Evolutionary conservation across 2,797 vertebrate species (phyloP).

Genomic region (Harpia harpyja): DNA sequence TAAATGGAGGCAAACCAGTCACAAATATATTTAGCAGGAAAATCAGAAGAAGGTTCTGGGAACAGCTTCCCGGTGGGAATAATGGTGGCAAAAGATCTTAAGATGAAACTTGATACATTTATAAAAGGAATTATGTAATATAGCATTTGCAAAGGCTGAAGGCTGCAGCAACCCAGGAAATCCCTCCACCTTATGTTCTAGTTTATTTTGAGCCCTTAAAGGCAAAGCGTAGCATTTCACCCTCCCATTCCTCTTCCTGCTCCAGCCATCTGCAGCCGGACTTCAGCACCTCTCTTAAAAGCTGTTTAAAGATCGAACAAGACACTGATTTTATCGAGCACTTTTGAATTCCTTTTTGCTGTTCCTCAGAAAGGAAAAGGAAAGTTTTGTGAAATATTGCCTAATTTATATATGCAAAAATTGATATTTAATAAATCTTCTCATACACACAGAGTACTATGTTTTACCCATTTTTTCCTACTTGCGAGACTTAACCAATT

Average conservation of each 20-base stretch:
- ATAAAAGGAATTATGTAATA: not conserved
- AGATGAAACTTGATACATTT: not conserved
- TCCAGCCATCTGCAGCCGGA: not conserved
- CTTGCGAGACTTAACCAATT: not conserved
- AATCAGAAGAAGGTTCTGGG: not conserved
- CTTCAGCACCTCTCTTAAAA: not conserved
- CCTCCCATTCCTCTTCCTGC: not conserved
- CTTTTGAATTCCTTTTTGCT: not conserved
- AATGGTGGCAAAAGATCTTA: not conserved
- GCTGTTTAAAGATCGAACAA: not conserved
- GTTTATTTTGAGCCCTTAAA: not conserved
- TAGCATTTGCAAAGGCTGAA: not conserved
- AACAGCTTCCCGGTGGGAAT: not conserved
- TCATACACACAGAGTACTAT: not conserved
- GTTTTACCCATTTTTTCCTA: not conserved
- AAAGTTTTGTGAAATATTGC: not conserved
- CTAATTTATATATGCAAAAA: not conserved
- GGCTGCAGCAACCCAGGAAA: not conserved
- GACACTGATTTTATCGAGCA: not conserved
- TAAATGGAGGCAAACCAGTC: not conserved
- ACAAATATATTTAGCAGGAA: not conserved
- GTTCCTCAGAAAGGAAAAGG: not conserved
- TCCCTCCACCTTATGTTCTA: not conserved
- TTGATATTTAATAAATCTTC: not conserved
- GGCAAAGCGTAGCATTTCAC: not conserved